Conservation (phyloP, 1,140 invertebrate genomes). For the Platorchestia sp. region DNA sequence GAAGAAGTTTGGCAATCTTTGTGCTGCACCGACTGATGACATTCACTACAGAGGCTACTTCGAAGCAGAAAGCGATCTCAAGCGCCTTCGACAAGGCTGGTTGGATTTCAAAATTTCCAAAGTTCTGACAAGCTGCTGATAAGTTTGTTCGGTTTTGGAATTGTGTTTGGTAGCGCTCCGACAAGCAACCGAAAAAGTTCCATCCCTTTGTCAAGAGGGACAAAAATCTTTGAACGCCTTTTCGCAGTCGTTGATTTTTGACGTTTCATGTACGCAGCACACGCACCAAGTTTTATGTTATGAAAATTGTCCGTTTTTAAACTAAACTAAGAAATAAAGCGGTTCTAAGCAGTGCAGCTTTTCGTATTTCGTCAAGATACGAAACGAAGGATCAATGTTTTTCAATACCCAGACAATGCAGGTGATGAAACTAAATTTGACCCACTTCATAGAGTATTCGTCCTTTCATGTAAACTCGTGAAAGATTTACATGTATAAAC, state of each 20-base stretch:
- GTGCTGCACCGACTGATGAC: neutral
- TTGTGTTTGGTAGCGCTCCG: slow-evolving; percentile 32
- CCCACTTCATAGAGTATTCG: no score
- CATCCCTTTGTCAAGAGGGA: neutral
- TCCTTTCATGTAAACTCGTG: no score
- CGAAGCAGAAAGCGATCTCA: slow-evolving; percentile 33
- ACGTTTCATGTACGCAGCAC: neutral
- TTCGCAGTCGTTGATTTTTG: neutral
- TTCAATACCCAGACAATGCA: no score
- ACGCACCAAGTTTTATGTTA: neutral
- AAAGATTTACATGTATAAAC: no score
- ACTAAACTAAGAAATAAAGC: no score
- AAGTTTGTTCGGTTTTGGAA: slow-evolving; percentile 53
- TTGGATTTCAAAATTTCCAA: slow-evolving; percentile 54
- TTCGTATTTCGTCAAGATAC: no score
- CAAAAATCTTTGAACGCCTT: neutral
- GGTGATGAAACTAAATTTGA: no score
- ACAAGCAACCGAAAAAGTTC: neutral
- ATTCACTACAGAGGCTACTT: slow-evolving; percentile 38
- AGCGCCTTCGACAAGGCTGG: slow-evolving; percentile 10
- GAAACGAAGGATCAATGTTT: no score
- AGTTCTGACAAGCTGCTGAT: slow-evolving; percentile 53
- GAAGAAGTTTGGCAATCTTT: slow-evolving; percentile 34
- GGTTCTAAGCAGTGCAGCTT: no score
- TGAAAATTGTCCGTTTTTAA: no score